A percentile compares a stretch with the other conserved stretches of the same genome.
These are phyloP conservation scores for Drosophila busckii DNA, from an alignment of 1,140 invertebrate species.

Conservation along the genomic window DNA sequence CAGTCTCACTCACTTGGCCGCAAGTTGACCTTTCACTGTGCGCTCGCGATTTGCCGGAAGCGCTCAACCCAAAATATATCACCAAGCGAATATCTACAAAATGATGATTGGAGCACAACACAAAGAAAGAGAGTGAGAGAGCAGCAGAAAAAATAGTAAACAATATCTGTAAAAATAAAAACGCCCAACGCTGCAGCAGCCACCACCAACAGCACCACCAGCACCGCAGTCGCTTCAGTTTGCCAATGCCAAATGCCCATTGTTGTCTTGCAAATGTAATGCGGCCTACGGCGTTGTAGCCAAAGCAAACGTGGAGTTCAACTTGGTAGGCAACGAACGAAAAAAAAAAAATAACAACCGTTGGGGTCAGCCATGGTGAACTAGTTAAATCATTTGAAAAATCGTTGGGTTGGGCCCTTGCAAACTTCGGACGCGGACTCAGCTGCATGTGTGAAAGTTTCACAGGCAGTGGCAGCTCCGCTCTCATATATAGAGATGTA, in stretches of 20 bases:
- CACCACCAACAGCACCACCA: too few relatives aligned
- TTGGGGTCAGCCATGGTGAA: constrained; percentile 19
- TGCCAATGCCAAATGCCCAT: constrained; percentile 53
- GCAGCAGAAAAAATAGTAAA: constrained; percentile 50
- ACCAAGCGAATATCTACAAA: constrained; percentile 70
- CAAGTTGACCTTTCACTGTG: constrained; percentile 66
- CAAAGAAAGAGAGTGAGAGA: constrained; percentile 32
- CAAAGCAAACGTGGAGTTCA: constrained; percentile 25
- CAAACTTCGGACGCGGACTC: neutral
- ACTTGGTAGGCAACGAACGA: constrained; percentile 20
- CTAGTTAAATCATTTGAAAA: constrained; percentile 42
- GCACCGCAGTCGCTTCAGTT: constrained; percentile 9
- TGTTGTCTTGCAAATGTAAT: constrained; percentile 71
- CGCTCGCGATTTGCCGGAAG: constrained; percentile 63
- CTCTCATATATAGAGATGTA: too few relatives aligned
- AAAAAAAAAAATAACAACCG: neutral
- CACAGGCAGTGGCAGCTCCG: neutral
- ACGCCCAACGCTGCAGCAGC: constrained; percentile 65
- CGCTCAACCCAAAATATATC: constrained; percentile 73
- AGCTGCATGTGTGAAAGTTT: neutral
- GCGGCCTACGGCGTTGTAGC: constrained; percentile 30
- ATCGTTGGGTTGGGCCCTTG: constrained; percentile 9
- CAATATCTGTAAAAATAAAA: constrained; percentile 77
- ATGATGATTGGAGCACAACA: constrained; percentile 51
- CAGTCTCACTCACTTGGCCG: constrained; percentile 55